phyloP scores from a whole-genome alignment of 2,113 vertebrate genomes.

The Xiphophorus maculatus region DNA sequence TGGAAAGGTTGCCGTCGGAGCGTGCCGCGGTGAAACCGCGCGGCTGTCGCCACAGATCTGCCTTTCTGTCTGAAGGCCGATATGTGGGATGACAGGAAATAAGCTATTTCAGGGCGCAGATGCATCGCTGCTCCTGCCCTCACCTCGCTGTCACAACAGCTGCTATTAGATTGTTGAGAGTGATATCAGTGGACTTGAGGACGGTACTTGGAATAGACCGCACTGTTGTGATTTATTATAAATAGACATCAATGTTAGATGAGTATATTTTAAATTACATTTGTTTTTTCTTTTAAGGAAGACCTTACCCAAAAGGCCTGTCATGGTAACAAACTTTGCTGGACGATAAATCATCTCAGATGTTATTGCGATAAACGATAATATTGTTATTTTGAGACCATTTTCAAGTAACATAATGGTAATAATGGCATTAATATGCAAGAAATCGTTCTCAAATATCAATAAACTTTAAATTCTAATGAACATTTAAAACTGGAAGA shows the following conservation, averaged over 20 bases:
- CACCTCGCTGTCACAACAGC: slow-evolving; percentile 28
- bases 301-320: no score
- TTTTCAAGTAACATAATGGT: no score
- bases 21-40: slow-evolving; percentile 15
- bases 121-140: not conserved
- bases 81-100: slow-evolving; percentile 46
- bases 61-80: slow-evolving; percentile 3
- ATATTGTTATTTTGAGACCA: no score
- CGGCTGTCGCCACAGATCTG: slow-evolving; percentile 47
- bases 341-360: no score
- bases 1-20: slow-evolving; percentile 58
- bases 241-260: not conserved
- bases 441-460: no score
- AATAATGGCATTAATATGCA: no score
- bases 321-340: no score
- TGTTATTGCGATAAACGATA: no score
- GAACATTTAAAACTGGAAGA: no score
- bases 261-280: no score
- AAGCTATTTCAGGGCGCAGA: slow-evolving; percentile 29
- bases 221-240: not conserved
- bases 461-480: no score
- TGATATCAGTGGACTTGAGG: not conserved
- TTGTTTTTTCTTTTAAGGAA: not conserved
- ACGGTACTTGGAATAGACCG: not conserved
- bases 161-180: slow-evolving; percentile 18